Percentiles rank a stretch among this genome's conserved stretches.
Evolutionary conservation across 35 echinoderm and acorn worm species (phyloP).

Genomic region (Strongylocentrotus purpuratus): DNA sequence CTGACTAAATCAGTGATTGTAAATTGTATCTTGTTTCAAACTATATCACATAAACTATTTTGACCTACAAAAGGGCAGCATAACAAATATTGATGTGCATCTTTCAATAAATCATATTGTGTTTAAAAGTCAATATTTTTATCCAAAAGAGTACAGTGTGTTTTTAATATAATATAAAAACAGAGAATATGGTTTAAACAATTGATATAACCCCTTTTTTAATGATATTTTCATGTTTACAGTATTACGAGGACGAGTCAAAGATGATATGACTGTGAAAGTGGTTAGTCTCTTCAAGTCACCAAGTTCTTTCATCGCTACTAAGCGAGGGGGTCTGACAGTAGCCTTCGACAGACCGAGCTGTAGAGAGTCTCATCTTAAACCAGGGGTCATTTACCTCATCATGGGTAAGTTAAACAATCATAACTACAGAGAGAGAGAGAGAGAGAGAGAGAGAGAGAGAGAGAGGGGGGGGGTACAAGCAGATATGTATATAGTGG

Average conservation of each 20-base stretch:
- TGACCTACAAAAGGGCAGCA: too few species aligned
- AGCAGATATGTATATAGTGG: too few species aligned
- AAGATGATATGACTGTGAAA: background rate
- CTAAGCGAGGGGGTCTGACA: background rate
- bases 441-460: background rate
- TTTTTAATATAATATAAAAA: background rate
- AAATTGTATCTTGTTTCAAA: too few species aligned
- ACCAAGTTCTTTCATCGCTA: background rate
- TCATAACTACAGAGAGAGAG: background rate
- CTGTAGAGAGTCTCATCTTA: constrained; percentile 16
- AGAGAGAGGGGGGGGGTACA: too few species aligned
- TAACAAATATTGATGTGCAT: too few species aligned
- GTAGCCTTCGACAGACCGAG: background rate
- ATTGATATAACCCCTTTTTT: too few species aligned
- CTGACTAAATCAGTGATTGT: too few species aligned
- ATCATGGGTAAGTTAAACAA: constrained; percentile 20
- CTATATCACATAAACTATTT: too few species aligned
- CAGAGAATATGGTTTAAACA: too few species aligned
- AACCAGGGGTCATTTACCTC: background rate
- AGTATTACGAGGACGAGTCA: constrained; percentile 11
- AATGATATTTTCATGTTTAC: background rate
- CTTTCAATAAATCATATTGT: background rate
- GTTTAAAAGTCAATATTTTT: background rate
- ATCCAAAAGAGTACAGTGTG: background rate
- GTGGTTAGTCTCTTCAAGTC: background rate